A percentile compares a stretch with the other conserved stretches of the same genome.
Conservation (phyloP, 2,113 vertebrate species). For the Solea solea region DNA sequence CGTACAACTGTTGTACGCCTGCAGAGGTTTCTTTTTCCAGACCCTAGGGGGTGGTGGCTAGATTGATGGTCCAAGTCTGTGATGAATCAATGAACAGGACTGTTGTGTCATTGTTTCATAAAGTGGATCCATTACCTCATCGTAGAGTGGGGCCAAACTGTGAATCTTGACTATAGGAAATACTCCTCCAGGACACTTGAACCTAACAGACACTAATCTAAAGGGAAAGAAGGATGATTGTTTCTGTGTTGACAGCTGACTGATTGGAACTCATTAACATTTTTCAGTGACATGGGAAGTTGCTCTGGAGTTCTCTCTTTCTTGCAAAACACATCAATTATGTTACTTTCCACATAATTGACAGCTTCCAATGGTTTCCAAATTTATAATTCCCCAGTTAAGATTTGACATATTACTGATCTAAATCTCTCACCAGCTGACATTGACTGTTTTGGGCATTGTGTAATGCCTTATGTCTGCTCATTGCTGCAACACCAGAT, state of each 20-base stretch:
- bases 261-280: slow-evolving; percentile 12
- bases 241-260: slow-evolving; percentile 5
- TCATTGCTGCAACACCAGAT: slow-evolving; percentile 36
- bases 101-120: slow-evolving; percentile 24
- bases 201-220: background rate
- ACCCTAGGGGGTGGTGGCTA: background rate
- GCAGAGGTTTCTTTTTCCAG: slow-evolving; percentile 8
- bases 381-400: background rate
- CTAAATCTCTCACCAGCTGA: slow-evolving; percentile 6
- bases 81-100: slow-evolving; percentile 20
- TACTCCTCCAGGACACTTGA: slow-evolving; percentile 27
- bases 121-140: slow-evolving; percentile 31
- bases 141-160: background rate
- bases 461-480: slow-evolving; percentile 13
- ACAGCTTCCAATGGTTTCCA: slow-evolving; percentile 24
- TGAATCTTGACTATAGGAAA: slow-evolving; percentile 17
- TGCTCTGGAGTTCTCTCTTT: background rate
- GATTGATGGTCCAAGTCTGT: slow-evolving; percentile 42
- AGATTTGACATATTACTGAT: background rate
- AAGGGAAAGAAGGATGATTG: slow-evolving; percentile 2
- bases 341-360: slow-evolving; percentile 4
- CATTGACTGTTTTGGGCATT: background rate
- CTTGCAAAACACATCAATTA: background rate
- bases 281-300: slow-evolving; percentile 20
- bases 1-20: slow-evolving; percentile 1